Percentiles rank a stretch among this genome's conserved stretches.
These are phyloP conservation scores for Drosophila pallidifrons DNA, from an alignment of 1,140 invertebrate species.

Conservation along the genomic window DNA sequence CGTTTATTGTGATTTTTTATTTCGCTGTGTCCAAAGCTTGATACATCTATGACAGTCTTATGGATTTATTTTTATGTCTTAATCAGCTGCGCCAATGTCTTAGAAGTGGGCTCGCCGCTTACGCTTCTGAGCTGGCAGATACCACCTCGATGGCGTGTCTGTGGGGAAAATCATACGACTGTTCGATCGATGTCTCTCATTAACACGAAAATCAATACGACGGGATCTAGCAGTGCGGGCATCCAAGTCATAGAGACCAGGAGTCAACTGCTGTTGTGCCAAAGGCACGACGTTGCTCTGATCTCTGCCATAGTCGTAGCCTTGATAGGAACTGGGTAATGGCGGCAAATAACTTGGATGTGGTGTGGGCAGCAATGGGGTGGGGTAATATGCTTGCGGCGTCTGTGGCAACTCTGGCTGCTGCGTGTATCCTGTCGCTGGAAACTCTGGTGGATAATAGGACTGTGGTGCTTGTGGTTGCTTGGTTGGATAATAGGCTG, in stretches of 20 bases:
- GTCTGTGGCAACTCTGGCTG: constrained; percentile 5
- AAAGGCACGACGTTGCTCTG: constrained; percentile 54
- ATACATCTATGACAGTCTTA: constrained; percentile 61
- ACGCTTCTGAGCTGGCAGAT: constrained; percentile 41
- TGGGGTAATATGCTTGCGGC: background rate
- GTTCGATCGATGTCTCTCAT: constrained; percentile 53
- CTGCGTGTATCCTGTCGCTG: background rate
- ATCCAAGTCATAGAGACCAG: constrained; percentile 41
- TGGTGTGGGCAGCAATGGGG: constrained; percentile 7
- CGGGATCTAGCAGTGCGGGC: constrained; percentile 47
- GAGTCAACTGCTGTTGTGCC: constrained; percentile 51
- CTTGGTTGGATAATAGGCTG: too few species aligned
- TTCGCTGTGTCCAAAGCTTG: constrained; percentile 51
- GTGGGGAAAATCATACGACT: constrained; percentile 65
- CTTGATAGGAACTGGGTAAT: constrained; percentile 27
- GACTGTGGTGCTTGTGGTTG: too few species aligned
- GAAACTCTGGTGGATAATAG: constrained; percentile 7
- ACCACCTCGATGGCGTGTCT: constrained; percentile 4
- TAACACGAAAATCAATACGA: constrained; percentile 55
- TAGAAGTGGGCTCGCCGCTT: constrained; percentile 33
- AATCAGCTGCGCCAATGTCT: constrained; percentile 33
- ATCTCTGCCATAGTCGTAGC: constrained; percentile 25
- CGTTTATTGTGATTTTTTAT: constrained; percentile 62
- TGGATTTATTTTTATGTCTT: constrained; percentile 64
- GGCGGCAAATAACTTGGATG: constrained; percentile 48